Conservation (phyloP, 1,140 invertebrate species). For the Goniozus legneri region DNA sequence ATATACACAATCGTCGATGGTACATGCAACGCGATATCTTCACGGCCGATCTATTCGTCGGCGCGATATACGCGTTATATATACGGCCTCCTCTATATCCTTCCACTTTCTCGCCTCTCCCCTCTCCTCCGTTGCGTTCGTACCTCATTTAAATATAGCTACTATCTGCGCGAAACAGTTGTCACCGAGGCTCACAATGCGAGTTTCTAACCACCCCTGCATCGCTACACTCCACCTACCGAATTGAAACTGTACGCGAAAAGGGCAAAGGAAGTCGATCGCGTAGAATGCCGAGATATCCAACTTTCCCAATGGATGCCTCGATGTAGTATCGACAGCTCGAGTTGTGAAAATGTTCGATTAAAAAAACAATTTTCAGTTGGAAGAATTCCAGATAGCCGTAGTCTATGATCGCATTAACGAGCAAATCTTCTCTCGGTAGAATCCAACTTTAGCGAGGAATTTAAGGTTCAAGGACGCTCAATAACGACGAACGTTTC, state of each 20-base stretch:
- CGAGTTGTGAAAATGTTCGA: too few relatives aligned
- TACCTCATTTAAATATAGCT: constrained; percentile 22
- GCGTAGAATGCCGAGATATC: too few relatives aligned
- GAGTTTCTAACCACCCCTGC: neutral
- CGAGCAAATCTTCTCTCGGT: too few relatives aligned
- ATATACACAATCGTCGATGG: too few relatives aligned
- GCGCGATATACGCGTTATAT: constrained; percentile 11
- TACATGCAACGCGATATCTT: constrained; percentile 18
- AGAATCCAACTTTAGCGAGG: too few relatives aligned
- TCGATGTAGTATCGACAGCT: too few relatives aligned
- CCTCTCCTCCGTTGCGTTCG: constrained; percentile 17
- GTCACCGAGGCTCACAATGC: constrained; percentile 7
- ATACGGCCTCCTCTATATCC: constrained; percentile 14
- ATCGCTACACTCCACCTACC: neutral
- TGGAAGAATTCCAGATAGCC: too few relatives aligned
- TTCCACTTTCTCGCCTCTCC: constrained; percentile 5
- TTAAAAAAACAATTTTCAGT: too few relatives aligned
- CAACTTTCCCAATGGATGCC: too few relatives aligned
- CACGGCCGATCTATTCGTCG: constrained; percentile 29
- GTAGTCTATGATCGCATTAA: too few relatives aligned
- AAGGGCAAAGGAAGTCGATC: neutral
- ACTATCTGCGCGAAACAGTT: constrained; percentile 21
- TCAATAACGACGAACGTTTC: too few relatives aligned
- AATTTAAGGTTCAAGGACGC: too few relatives aligned
- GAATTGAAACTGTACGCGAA: neutral